Conservation (phyloP, 2,113 vertebrate genomes). For the Oreochromis spilurus region DNA sequence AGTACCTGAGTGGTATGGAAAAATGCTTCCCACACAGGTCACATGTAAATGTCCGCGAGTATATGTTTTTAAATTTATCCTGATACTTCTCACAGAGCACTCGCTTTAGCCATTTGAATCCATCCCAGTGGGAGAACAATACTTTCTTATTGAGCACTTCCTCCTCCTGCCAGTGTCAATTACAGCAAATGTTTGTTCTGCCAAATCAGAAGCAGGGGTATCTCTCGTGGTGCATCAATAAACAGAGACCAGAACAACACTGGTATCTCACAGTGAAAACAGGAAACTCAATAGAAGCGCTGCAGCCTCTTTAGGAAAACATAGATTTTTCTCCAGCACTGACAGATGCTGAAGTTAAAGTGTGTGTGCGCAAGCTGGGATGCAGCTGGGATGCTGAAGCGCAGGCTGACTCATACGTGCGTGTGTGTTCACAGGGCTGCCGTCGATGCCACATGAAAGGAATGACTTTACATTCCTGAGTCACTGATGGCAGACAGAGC, state of each 20-base stretch:
- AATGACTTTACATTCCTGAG: conserved; percentile 42
- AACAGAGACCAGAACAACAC: conserved; percentile 40
- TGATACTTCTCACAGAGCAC: background rate
- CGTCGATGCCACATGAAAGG: conserved; percentile 21
- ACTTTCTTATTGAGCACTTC: conserved; percentile 13
- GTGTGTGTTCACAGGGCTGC: background rate
- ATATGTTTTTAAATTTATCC: background rate
- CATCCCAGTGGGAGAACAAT: background rate
- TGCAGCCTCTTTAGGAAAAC: conserved; percentile 31
- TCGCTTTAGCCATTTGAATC: background rate
- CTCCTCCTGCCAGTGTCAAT: conserved; percentile 42
- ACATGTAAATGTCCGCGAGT: background rate
- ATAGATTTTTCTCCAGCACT: conserved; percentile 38
- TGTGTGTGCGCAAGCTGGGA: conserved; percentile 48
- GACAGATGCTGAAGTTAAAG: conserved; percentile 49
- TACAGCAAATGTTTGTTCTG: conserved; percentile 52
- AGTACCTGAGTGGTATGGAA: background rate
- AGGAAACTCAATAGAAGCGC: conserved; percentile 42
- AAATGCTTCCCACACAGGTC: background rate
- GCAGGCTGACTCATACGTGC: background rate
- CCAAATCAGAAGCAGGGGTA: conserved; percentile 9
- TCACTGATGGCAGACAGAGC: conserved; percentile 25
- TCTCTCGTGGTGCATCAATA: conserved; percentile 42
- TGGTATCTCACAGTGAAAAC: conserved; percentile 28
- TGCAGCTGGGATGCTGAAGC: conserved; percentile 34